Evolutionary conservation across 2,113 vertebrate species (phyloP), one percentile per base, ranked within the genome.

Genomic region (Oncorhynchus kisutch): DNA sequence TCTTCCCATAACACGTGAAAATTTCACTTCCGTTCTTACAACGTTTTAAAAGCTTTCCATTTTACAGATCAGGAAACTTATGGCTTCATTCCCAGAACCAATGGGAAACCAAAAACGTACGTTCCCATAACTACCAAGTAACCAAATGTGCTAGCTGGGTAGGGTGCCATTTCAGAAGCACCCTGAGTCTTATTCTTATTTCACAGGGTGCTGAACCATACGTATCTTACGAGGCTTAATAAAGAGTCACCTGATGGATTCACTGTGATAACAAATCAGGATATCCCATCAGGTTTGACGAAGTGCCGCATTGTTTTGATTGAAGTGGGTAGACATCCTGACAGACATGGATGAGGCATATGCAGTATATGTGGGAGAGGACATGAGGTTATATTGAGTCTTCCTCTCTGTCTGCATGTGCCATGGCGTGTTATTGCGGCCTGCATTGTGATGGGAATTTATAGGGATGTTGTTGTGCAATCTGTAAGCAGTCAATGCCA

Each of bases 251-350:
- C 86, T 80, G 86, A 88, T 90, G 84, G 81, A 88, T 87, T 76
- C 74, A 25, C 77, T 78, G 71, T 45, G 83, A 86, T 86, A 91
- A 88, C 81, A 88, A 91, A 92, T 92, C 91, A 92, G 91, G 91
- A 92, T 91, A 90, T 91, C 90, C 91, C 89, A 91, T 82, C 85
- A 86, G 80, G 79, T 78, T 80, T 88, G 88, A 89, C 78, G 59
- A 84, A 88, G 84, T 82, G 78, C 80, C 77, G 90, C 81, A 92
- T 91, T 91, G 90, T 92, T 91, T 86, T 78, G 81, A 83, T 84
- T 90, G 76, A 92, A 92, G 91, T 92, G 89, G 91, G 86, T 85
- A 92, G 89, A 76, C 89, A 90, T 91, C 88, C 89, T 90, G 86
- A 89, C 78, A 86, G 90, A 88, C 82, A 16, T 77, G 67, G 51